A percentile compares a stretch with the other conserved stretches of the same genome.
Evolutionary conservation across 2,797 vertebrate species (phyloP).

Genomic region (Melanotaenia maccullochi): DNA sequence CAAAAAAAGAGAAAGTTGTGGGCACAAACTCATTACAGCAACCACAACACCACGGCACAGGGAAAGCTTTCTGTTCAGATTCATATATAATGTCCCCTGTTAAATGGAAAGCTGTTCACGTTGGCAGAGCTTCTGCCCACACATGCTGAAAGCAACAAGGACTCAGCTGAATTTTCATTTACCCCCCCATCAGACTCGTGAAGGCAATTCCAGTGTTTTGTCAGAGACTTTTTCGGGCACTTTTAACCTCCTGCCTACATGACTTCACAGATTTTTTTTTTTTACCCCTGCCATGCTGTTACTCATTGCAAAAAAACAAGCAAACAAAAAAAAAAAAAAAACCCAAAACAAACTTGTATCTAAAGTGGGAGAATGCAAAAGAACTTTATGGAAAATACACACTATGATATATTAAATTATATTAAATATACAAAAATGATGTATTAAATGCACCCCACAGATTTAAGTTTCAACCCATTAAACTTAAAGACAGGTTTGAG

Average conservation of each 20-base stretch:
- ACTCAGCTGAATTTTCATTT: conserved; percentile 15
- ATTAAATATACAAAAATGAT: not conserved
- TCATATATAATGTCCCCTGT: conserved; percentile 29
- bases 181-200: conserved; percentile 18
- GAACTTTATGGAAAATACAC: not conserved
- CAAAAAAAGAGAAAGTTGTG: conserved; percentile 41
- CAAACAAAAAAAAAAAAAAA: not conserved
- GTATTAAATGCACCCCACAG: not conserved
- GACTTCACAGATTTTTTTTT: conserved; percentile 10
- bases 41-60: conserved; percentile 34
- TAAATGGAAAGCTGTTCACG: conserved; percentile 39
- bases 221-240: conserved; percentile 22
- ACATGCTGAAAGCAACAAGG: conserved; percentile 46
- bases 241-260: conserved; percentile 23
- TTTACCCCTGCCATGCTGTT: not conserved
- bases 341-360: not conserved
- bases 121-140: conserved; percentile 38
- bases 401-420: too few relatives aligned
- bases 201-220: conserved; percentile 16
- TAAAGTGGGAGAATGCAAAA: not conserved
- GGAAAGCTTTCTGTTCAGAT: conserved; percentile 48
- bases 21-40: conserved; percentile 39
- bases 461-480: not conserved
- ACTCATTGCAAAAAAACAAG: not conserved
- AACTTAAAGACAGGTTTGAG: not conserved